These are phyloP conservation scores for Actinia tenebrosa DNA, from an alignment of 64 coral and sea anemone species.

Conservation along the genomic window DNA sequence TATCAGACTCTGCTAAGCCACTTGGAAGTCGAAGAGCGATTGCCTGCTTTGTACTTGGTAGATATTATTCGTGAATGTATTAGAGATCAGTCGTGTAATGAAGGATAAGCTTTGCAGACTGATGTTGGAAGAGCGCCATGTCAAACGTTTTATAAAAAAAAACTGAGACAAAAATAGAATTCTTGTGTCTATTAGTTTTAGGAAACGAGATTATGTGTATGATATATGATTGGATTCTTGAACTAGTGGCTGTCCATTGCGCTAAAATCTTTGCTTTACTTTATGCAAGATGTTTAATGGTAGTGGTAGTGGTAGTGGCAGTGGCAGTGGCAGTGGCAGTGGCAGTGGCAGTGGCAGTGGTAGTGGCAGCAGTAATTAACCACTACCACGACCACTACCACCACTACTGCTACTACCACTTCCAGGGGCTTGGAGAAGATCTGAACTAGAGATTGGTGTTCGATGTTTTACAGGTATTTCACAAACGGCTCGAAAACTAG, in stretches of 20 bases:
- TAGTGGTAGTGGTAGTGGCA: too few species aligned
- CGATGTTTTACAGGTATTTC: too few species aligned
- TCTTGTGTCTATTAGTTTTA: not conserved
- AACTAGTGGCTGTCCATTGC: too few species aligned
- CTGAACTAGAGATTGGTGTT: too few species aligned
- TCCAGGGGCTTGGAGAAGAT: too few species aligned
- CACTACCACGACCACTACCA: too few species aligned
- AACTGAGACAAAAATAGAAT: not conserved
- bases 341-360: too few species aligned
- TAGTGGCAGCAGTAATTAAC: too few species aligned
- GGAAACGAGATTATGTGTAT: not conserved
- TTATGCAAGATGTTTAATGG: too few species aligned
- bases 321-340: too few species aligned
- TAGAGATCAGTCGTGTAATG: not conserved
- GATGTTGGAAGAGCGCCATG: not conserved
- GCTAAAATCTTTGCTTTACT: too few species aligned
- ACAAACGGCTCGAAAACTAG: too few species aligned
- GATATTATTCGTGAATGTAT: not conserved
- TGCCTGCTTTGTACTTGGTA: not conserved
- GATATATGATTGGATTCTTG: not conserved
- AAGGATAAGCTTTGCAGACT: not conserved
- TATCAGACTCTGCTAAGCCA: not conserved
- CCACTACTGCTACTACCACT: not conserved
- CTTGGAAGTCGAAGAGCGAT: not conserved
- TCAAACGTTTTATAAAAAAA: not conserved